Percentiles rank a stretch among this genome's conserved stretches.
Evolutionary conservation across 2,113 vertebrate genomes (phyloP).

Genomic region (Heterotis niloticus): DNA sequence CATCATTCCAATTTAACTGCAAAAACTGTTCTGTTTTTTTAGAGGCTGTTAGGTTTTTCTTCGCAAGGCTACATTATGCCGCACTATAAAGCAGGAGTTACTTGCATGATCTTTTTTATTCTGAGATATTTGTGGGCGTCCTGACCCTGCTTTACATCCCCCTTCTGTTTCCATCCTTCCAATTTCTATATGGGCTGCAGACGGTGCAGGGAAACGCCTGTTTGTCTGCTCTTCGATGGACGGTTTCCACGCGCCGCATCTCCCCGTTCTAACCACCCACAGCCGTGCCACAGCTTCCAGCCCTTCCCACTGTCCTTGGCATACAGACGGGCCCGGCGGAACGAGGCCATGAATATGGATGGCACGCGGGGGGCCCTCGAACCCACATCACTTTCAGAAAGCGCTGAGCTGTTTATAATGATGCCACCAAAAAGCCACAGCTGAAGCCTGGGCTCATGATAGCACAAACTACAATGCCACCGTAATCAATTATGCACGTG

Average conservation of each 20-base stretch:
- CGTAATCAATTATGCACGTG: conserved; percentile 51
- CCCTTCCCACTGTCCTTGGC: neutral
- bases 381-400: neutral
- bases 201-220: no score
- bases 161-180: neutral
- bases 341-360: neutral
- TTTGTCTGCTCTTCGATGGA: no score
- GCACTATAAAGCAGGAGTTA: no score
- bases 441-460: conserved; percentile 47
- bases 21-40: no score
- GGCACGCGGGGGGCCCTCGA: neutral
- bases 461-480: conserved; percentile 45
- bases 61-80: no score
- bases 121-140: neutral
- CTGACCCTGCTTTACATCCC: neutral
- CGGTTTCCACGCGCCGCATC: neutral
- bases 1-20: no score
- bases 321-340: neutral
- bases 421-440: conserved; percentile 30
- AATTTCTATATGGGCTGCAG: neutral
- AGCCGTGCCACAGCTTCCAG: neutral
- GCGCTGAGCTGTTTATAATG: conserved; percentile 49
- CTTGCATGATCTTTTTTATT: no score
- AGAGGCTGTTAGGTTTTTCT: no score
- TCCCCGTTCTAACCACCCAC: neutral